phyloP scores from a whole-genome alignment of 2,888 invertebrate genomes.

The Chirona hameri region DNA sequence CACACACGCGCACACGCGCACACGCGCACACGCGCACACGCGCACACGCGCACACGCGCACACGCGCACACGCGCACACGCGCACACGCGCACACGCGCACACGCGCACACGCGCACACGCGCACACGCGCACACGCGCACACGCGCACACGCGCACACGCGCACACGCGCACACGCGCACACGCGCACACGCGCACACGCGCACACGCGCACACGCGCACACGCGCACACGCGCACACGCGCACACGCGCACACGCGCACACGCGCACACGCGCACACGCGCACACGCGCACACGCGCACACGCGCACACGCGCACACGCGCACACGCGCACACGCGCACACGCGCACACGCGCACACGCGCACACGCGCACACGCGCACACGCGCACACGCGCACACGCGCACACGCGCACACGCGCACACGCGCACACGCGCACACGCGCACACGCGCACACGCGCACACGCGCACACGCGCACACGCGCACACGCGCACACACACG shows the following conservation, averaged over 20 bases:
- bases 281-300: background rate
- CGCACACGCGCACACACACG: no score
- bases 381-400: no score
- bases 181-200: background rate
- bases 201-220: background rate
- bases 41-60: background rate
- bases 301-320: background rate
- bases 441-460: background rate
- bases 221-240: background rate
- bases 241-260: background rate
- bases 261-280: no score
- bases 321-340: background rate
- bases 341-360: background rate
- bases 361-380: background rate
- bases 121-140: background rate
- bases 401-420: background rate
- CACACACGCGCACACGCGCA: background rate
- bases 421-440: background rate
- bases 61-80: background rate
- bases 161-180: background rate
- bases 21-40: no score
- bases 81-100: background rate
- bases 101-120: background rate
- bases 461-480: background rate
- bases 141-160: no score